Evolutionary conservation across 1,140 invertebrate genomes (phyloP), one percentile per base, ranked within the genome.

Genomic region (Drosophila parabipectinata): DNA sequence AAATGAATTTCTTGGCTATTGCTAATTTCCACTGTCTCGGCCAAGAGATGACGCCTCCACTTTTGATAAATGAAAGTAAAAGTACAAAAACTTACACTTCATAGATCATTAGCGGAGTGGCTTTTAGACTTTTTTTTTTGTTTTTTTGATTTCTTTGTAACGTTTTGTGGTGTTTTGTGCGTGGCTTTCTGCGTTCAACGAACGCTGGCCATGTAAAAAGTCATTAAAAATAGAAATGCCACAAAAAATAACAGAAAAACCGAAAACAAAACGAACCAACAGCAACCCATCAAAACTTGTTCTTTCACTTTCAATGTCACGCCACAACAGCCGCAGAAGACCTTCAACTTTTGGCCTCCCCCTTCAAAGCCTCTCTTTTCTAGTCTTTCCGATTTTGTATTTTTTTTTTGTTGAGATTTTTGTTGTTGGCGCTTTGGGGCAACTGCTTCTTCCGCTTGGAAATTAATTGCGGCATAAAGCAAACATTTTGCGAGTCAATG

Each of bases 241-340:
- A 53, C 28, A 4, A 30, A 34, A 24, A 51, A 24, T 3, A 18
- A 15, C 30, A 51, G 10, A 51, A n/a, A 51, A n/a, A 52, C 50
- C 32, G 26, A 52, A 68, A 69, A 55, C 61, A 69, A 57, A 69
- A 60, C 56, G 58, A 61, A 47, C 72, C 39, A 48, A 41, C 32
- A 56, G 76, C 55, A 59, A 71, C 50, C 59, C 39, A 69, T 47
- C 60, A 79, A 88, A 88, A 88, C 83, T 83, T 88, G 84, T 88
- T 88, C 83, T 88, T 88, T 88, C 83, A 88, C 83, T 88, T 88
- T 88, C 84, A 88, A 88, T 88, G 83, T 89, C 83, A 89, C 61
- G 83, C 76, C 84, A 60, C 55, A 54, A 32, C 54, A 18, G 28
- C 53, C 71, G 73, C 74, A 72, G 67, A 88, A 88, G 83, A 88